phyloP scores from a whole-genome alignment of 2,797 vertebrate species.

The Sus cebifrons region DNA sequence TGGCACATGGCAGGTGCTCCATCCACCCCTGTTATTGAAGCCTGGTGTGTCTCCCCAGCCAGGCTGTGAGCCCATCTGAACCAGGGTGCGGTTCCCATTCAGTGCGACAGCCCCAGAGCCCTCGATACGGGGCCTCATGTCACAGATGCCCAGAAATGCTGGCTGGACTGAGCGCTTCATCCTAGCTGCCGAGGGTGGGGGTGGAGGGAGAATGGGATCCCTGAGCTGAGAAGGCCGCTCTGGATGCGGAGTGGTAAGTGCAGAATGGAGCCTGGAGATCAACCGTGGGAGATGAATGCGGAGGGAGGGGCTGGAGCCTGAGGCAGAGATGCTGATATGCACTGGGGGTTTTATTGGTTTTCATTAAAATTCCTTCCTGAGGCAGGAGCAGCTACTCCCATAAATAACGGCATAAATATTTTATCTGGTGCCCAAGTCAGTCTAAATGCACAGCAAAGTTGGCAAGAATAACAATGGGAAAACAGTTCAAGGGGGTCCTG shows the following conservation, averaged over 20 bases:
- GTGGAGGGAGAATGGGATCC: background rate
- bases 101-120: background rate
- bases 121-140: background rate
- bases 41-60: background rate
- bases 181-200: background rate
- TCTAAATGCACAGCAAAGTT: constrained; percentile 74
- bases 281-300: background rate
- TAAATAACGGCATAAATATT: constrained; percentile 87
- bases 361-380: constrained; percentile 86
- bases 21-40: background rate
- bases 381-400: constrained; percentile 80
- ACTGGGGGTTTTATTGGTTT: constrained; percentile 85
- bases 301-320: constrained; percentile 30
- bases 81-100: background rate
- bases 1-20: background rate
- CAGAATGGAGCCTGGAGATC: background rate
- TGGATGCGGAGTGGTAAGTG: too few species aligned
- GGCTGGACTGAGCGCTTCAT: background rate
- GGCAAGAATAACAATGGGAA: constrained; percentile 79
- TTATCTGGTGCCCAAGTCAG: constrained; percentile 81
- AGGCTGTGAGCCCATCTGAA: background rate
- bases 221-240: background rate
- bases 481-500: constrained; percentile 7
- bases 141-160: background rate
- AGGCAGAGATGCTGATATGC: constrained; percentile 74